phyloP scores from a whole-genome alignment of 2,888 invertebrate species.

The Eristalis arbustorum region DNA sequence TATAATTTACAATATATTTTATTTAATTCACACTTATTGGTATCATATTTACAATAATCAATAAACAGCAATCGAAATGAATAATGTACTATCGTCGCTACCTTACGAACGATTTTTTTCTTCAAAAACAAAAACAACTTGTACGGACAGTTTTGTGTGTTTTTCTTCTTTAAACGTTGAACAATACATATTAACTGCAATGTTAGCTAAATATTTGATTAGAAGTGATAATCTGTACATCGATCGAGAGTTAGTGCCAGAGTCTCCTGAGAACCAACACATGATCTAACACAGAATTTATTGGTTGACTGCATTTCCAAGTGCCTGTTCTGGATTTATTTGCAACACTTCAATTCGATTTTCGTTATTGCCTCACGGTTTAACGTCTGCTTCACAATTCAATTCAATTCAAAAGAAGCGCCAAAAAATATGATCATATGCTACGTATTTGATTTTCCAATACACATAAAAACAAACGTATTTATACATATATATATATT shows the following conservation, averaged over 20 bases:
- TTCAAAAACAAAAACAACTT: slow-evolving; percentile 12
- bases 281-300: neutral
- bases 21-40: slow-evolving; percentile 62
- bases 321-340: neutral
- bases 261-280: neutral
- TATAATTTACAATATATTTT: slow-evolving; percentile 68
- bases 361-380: neutral
- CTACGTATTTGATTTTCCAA: slow-evolving; percentile 6
- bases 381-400: neutral
- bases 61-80: slow-evolving; percentile 57
- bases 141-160: slow-evolving; percentile 14
- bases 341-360: neutral
- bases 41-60: slow-evolving; percentile 65
- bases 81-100: slow-evolving; percentile 50
- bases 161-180: slow-evolving; percentile 9
- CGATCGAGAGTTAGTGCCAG: neutral
- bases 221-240: slow-evolving; percentile 10
- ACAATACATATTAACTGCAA: slow-evolving; percentile 45
- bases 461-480: slow-evolving; percentile 10
- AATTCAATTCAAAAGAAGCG: slow-evolving; percentile 19
- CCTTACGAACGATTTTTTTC: neutral
- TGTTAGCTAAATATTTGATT: neutral
- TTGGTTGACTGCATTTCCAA: neutral
- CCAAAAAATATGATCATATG: slow-evolving; percentile 37
- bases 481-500: slow-evolving; percentile 27